Conservation (phyloP, 2,888 invertebrate genomes). For the Automeris io region DNA sequence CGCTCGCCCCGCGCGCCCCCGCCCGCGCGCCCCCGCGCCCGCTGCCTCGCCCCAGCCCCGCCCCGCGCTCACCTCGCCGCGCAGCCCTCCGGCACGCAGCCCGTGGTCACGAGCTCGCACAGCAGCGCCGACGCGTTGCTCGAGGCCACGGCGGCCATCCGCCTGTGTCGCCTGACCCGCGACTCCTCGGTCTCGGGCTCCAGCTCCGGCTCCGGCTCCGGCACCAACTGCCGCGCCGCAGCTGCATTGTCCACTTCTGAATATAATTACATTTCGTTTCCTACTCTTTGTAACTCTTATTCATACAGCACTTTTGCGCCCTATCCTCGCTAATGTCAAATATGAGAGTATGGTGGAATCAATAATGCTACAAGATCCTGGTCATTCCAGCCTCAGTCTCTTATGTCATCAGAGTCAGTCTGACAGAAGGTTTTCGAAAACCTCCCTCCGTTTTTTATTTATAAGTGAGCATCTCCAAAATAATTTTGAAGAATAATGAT, state of each 20-base stretch:
- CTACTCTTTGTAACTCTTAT: no score
- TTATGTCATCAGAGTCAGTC: no score
- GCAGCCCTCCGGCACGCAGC: conserved; percentile 37
- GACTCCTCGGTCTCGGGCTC: conserved; percentile 42
- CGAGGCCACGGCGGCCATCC: conserved; percentile 84
- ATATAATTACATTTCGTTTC: no score
- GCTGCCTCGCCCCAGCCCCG: conserved; percentile 92
- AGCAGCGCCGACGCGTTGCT: conserved; percentile 92
- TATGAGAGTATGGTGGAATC: no score
- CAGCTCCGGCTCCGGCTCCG: conserved; percentile 9
- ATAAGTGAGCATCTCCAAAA: no score
- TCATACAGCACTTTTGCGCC: no score
- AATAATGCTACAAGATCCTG: no score
- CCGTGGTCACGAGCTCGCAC: conserved; percentile 84
- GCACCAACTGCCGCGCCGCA: conserved; percentile 5
- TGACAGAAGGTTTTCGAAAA: no score
- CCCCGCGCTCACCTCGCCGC: conserved; percentile 79
- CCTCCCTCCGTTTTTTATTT: no score
- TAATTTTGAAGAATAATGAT: no score
- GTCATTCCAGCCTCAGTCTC: no score
- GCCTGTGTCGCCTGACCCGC: conserved; percentile 50
- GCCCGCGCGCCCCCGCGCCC: conserved; percentile 83
- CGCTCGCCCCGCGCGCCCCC: conserved; percentile 35
- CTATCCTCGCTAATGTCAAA: no score
- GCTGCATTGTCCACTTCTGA: conserved; percentile 1